Percentiles rank a stretch among this genome's conserved stretches.
These are phyloP conservation scores for Corydoras sp. DNA, from an alignment of 2,113 vertebrate genomes.

Conservation along the genomic window DNA sequence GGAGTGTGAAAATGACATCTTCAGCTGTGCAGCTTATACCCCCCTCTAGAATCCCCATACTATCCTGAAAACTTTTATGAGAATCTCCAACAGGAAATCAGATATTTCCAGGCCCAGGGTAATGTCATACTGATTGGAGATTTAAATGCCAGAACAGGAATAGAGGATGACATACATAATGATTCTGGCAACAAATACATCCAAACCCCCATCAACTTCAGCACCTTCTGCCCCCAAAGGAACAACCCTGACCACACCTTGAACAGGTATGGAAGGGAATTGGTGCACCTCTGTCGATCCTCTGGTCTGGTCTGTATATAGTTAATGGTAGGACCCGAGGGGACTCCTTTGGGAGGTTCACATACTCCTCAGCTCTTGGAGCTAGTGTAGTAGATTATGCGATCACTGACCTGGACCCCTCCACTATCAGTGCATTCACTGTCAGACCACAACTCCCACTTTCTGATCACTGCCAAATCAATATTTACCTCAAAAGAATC, in stretches of 20 bases:
- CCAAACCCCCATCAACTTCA: slow-evolving; percentile 1
- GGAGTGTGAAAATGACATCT: too few species aligned
- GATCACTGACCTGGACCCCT: neutral
- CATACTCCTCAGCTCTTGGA: slow-evolving; percentile 4
- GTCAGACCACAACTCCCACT: neutral
- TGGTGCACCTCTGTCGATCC: slow-evolving; percentile 7
- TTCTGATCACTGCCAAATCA: slow-evolving; percentile 1
- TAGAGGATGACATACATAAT: neutral
- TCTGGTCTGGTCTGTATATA: too few species aligned
- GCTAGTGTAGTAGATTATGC: neutral
- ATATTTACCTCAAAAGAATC: slow-evolving; percentile 12
- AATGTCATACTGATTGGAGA: too few species aligned
- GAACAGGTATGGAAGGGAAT: slow-evolving; percentile 7
- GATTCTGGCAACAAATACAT: slow-evolving; percentile 7
- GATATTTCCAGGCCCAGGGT: slow-evolving; percentile 3
- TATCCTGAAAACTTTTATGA: too few species aligned
- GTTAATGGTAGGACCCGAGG: neutral
- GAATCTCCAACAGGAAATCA: too few species aligned
- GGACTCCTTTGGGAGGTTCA: slow-evolving; percentile 14
- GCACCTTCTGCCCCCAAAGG: neutral
- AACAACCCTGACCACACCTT: neutral
- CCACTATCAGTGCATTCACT: slow-evolving; percentile 5
- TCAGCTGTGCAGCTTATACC: too few species aligned
- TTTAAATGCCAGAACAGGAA: neutral
- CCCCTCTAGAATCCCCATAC: too few species aligned